Evolutionary conservation across 2,113 vertebrate species (phyloP).

Genomic region (Limanda limanda): DNA sequence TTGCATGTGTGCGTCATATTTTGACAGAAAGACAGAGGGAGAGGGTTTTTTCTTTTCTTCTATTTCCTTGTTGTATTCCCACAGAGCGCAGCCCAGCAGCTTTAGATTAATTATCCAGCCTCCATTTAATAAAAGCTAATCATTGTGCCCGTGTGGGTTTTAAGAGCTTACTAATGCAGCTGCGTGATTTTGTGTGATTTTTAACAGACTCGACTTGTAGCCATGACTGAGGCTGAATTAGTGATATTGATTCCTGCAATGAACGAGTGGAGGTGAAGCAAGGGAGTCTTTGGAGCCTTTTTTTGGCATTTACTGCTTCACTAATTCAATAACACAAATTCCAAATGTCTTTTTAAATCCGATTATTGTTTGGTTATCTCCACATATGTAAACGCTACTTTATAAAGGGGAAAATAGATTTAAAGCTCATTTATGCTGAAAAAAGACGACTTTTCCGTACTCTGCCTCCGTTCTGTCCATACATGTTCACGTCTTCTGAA

Average conservation of each 20-base stretch:
- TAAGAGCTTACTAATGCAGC: slow-evolving; percentile 55
- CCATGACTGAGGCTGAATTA: slow-evolving; percentile 33
- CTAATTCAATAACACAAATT: background rate
- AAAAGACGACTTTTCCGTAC: background rate
- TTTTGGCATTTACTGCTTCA: background rate
- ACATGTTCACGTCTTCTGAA: no score
- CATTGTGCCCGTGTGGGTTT: slow-evolving; percentile 57
- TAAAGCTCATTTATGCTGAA: background rate
- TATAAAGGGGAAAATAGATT: no score
- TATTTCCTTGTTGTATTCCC: slow-evolving; percentile 33
- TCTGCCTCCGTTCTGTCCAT: no score
- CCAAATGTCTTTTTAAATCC: background rate
- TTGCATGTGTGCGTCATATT: background rate
- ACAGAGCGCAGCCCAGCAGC: slow-evolving; percentile 28
- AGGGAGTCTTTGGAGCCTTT: background rate
- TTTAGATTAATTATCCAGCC: slow-evolving; percentile 59
- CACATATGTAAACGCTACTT: no score
- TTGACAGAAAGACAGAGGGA: background rate
- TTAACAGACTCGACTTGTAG: background rate
- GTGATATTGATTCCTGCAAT: slow-evolving; percentile 41
- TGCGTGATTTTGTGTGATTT: slow-evolving; percentile 50
- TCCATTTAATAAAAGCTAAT: slow-evolving; percentile 58
- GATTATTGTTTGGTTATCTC: no score
- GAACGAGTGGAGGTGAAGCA: background rate
- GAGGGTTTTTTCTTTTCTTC: background rate